phyloP scores from a whole-genome alignment of 2,797 vertebrate genomes.

The Furcifer pardalis region DNA sequence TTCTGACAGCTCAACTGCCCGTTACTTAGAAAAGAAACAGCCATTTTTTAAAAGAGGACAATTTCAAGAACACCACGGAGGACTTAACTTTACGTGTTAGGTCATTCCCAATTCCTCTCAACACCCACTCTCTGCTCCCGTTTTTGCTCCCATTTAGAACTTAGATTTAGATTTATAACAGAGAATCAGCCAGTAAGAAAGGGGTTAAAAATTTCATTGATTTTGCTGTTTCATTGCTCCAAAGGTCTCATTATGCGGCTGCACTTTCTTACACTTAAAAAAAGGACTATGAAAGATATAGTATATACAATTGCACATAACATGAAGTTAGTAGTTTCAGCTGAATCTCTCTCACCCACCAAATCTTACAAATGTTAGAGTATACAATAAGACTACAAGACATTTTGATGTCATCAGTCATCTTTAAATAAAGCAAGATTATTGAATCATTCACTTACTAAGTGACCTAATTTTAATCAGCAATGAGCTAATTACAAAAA shows the following conservation, averaged over 20 bases:
- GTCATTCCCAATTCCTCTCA: not conserved
- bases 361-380: not conserved
- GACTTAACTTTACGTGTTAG: not conserved
- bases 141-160: not conserved
- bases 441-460: not conserved
- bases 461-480: conserved; percentile 4
- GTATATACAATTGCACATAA: not conserved
- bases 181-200: not conserved
- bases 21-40: not conserved
- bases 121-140: not conserved
- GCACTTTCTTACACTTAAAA: not conserved
- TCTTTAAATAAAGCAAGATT: not conserved
- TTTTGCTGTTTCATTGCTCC: not conserved
- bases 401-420: not conserved
- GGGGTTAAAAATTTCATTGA: not conserved
- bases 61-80: not conserved
- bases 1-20: not conserved
- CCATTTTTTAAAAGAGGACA: not conserved
- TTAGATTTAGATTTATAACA: not conserved
- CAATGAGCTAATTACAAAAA: not conserved
- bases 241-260: not conserved
- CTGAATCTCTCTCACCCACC: not conserved
- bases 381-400: not conserved
- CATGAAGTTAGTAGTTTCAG: not conserved
- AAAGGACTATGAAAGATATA: not conserved